phyloP scores from a whole-genome alignment of 2,113 vertebrate species.

The Rhinolophus ferrumequinum region DNA sequence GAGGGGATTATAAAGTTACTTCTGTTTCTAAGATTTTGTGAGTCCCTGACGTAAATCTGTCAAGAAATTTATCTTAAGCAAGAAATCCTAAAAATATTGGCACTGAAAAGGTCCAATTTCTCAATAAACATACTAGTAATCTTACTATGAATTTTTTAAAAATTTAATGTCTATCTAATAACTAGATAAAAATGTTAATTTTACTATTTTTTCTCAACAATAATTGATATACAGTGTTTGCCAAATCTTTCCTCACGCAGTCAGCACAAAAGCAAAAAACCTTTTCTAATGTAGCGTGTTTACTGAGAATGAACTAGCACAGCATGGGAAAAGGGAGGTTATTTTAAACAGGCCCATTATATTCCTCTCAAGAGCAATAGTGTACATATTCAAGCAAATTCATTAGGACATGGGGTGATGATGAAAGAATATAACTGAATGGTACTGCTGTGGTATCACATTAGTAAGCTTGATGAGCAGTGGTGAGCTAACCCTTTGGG shows the following conservation, averaged over 20 bases:
- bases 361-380: constrained; percentile 42
- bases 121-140: not conserved
- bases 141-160: not conserved
- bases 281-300: constrained; percentile 45
- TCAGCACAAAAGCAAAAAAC: constrained; percentile 15
- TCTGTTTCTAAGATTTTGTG: not conserved
- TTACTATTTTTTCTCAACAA: constrained; percentile 16
- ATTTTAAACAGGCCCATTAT: constrained; percentile 66
- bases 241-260: not conserved
- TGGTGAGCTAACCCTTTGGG: not conserved
- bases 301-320: constrained; percentile 49
- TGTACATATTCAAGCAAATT: constrained; percentile 52
- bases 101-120: not conserved
- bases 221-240: not conserved
- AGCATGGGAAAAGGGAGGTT: constrained; percentile 46
- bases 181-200: not conserved
- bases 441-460: constrained; percentile 50
- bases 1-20: not conserved
- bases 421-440: constrained; percentile 3
- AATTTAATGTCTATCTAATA: not conserved
- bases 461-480: constrained; percentile 23
- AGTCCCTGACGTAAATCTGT: not conserved
- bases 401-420: constrained; percentile 7
- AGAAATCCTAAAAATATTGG: not conserved
- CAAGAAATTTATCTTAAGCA: constrained; percentile 43